Evolutionary conservation across 2,113 vertebrate species (phyloP), one percentile per base, ranked within the genome.

Genomic region (Prolemur simus): DNA sequence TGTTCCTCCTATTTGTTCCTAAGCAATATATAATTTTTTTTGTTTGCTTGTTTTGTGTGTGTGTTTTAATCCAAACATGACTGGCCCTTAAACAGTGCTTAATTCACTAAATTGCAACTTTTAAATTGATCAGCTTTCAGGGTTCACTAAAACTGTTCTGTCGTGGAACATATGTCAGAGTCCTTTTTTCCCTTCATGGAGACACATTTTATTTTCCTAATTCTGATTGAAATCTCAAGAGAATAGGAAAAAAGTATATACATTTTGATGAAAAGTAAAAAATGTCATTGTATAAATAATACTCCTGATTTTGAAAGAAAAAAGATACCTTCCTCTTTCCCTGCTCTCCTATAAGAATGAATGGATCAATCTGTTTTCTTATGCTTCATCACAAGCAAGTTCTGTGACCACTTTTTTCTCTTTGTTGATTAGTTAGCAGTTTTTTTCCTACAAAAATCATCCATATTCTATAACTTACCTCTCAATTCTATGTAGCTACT

Each of bases 201-300:
- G n/a, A 10, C 66, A 76, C 3, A 37, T 73, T 86, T 85, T 88
- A 27, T 94, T 96, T 95, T 94, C 29, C 34, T 87, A 90, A 80
- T 82, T 92, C 60, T 73, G 6, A 86, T 7, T 91, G 66, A 93
- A 34, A 90, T 80, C n/a, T 71, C 39, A 60, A 95, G 69, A 85
- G 45, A 88, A 94, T 2, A 83, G 25, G 27, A 54, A 74, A 45
- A 56, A 91, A 39, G 8, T 8, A 10, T 69, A 7, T 49, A 52
- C 5, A 82, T 89, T 84, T 60, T 73, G 66, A 68, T 86, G 47
- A n/a, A 49, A 94, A 93, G 37, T 54, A 91, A 94, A 77, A 88
- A 6, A 14, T 87, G 15, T 42, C 64, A 93, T 90, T 94, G 77
- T 47, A 85, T 37, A 84, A 87, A 60, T 73, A 85, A 25, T 34